These are phyloP conservation scores for Agrotis puta DNA, from an alignment of 2,888 invertebrate genomes.

Conservation along the genomic window DNA sequence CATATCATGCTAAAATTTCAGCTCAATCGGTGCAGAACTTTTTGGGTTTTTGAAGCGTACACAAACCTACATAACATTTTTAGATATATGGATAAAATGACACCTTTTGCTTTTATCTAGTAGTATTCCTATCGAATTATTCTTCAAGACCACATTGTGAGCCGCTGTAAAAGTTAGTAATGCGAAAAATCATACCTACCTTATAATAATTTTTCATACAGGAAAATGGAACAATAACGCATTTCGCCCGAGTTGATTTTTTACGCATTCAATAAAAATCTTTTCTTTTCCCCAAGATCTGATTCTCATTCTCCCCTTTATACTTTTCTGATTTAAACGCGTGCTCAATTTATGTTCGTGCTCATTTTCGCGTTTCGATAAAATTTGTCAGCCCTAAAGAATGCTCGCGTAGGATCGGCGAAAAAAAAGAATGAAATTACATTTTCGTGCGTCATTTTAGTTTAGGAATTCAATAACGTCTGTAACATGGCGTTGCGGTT, in stretches of 20 bases:
- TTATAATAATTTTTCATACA: conserved; percentile 15
- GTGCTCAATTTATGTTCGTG: conserved; percentile 48
- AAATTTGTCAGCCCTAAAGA: conserved; percentile 57
- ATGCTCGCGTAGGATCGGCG: conserved; percentile 44
- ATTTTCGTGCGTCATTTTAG: conserved; percentile 62
- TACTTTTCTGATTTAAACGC: conserved; percentile 49
- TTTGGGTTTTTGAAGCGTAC: no score
- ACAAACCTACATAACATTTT: no score
- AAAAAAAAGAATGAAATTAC: conserved; percentile 61
- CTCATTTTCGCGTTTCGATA: conserved; percentile 54
- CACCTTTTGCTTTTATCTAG: no score
- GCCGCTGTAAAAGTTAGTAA: no score
- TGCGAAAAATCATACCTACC: not conserved
- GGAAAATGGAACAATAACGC: conserved; percentile 10
- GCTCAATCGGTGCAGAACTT: no score
- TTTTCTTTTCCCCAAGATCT: conserved; percentile 8
- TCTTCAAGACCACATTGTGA: no score
- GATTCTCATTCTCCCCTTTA: conserved; percentile 18
- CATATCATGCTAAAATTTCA: no score
- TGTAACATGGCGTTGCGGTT: conserved; percentile 53
- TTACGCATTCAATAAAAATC: conserved; percentile 20
- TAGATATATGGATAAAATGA: no score
- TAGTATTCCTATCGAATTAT: no score
- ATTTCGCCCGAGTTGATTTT: conserved; percentile 10
- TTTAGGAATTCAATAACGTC: conserved; percentile 68